Percentiles rank a stretch among this genome's conserved stretches.
Conservation (phyloP, 1,140 invertebrate genomes). For the Drosophila rufa region DNA sequence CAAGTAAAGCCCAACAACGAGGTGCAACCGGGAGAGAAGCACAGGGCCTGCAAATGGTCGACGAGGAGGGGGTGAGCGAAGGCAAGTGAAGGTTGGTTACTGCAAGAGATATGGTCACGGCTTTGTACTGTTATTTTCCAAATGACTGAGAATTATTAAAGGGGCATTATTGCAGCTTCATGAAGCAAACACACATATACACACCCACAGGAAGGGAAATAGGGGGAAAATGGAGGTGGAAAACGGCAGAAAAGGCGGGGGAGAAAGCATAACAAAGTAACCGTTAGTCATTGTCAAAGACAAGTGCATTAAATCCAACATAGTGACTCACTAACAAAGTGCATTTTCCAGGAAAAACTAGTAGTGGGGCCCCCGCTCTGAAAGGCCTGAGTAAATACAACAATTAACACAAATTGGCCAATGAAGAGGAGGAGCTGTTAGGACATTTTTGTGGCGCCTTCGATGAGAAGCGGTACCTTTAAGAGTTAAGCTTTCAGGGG, state of each 20-base stretch:
- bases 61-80: neutral
- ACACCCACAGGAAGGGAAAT: neutral
- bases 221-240: neutral
- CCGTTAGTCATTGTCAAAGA: constrained; percentile 58
- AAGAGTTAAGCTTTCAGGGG: neutral
- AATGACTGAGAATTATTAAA: constrained; percentile 82
- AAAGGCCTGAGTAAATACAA: constrained; percentile 5
- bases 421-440: neutral
- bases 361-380: neutral
- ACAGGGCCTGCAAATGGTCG: neutral
- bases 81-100: constrained; percentile 37
- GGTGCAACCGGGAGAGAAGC: constrained; percentile 30
- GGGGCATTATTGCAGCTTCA: constrained; percentile 80
- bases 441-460: neutral
- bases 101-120: constrained; percentile 61
- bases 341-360: too few species aligned
- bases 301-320: constrained; percentile 59
- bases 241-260: neutral
- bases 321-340: constrained; percentile 34
- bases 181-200: constrained; percentile 57
- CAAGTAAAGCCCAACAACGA: constrained; percentile 52
- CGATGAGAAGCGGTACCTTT: neutral
- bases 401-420: constrained; percentile 43
- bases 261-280: constrained; percentile 48
- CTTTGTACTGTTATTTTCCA: constrained; percentile 81